Percentiles rank a stretch among this genome's conserved stretches.
phyloP scores from a whole-genome alignment of 2,797 vertebrate species.

The Lepilemur septentrionalis region DNA sequence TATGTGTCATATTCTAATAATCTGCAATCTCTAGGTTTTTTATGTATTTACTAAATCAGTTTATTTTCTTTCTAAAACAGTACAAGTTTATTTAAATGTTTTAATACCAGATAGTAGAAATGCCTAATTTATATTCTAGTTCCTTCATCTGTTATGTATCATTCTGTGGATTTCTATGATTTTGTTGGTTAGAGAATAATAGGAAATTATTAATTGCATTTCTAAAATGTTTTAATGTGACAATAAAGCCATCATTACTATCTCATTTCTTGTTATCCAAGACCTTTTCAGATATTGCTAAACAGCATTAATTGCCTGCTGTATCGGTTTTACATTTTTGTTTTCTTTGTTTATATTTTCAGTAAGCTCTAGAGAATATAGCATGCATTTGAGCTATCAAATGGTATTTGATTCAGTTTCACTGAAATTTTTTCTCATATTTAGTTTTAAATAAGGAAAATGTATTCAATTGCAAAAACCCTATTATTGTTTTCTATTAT shows the following conservation, averaged over 20 bases:
- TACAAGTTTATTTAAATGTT: neutral
- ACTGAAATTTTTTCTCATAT: neutral
- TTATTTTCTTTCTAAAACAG: constrained; percentile 46
- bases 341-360: constrained; percentile 20
- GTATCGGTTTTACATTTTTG: neutral
- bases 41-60: neutral
- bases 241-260: neutral
- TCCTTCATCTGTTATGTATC: neutral
- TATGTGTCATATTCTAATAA: neutral
- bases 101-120: neutral
- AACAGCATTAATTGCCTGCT: neutral
- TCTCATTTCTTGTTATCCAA: constrained; percentile 22
- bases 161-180: constrained; percentile 19
- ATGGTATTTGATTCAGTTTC: neutral
- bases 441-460: constrained; percentile 43
- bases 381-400: neutral
- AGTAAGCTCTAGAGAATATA: neutral
- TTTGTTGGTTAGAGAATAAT: constrained; percentile 37
- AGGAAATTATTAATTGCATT: neutral
- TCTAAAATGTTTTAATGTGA: constrained; percentile 20
- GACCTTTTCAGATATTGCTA: neutral
- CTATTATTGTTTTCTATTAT: neutral
- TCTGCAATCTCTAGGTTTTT: neutral
- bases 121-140: neutral
- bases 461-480: neutral